Conservation (phyloP, 2,113 vertebrate species). For the Hypocryptadius cinnamomeus region DNA sequence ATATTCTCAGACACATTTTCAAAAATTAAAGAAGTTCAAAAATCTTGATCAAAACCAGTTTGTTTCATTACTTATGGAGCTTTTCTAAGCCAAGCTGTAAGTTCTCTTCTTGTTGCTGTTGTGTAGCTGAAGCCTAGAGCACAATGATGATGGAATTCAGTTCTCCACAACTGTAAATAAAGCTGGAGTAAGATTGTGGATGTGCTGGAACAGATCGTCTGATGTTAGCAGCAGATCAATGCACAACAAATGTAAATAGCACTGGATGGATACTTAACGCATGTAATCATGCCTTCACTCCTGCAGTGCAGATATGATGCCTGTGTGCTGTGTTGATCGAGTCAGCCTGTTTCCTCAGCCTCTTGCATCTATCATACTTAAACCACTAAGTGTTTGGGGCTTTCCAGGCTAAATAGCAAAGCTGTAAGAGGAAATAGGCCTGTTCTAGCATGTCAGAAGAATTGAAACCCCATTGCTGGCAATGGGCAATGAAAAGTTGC, state of each 20-base stretch:
- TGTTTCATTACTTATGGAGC: background rate
- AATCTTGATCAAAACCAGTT: background rate
- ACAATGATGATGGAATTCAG: background rate
- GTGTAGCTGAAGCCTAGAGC: background rate
- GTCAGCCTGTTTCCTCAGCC: background rate
- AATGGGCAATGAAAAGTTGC: background rate
- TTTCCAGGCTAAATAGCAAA: background rate
- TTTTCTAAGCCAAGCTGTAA: background rate
- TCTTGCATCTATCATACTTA: background rate
- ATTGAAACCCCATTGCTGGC: background rate
- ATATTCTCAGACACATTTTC: background rate
- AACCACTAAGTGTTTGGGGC: background rate
- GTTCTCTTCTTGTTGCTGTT: background rate
- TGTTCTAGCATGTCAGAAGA: background rate
- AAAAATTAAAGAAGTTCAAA: background rate
- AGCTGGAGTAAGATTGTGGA: background rate
- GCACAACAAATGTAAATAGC: background rate
- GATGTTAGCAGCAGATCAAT: background rate
- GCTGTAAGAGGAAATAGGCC: background rate
- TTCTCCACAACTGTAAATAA: background rate
- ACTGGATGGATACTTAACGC: background rate
- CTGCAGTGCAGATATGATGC: background rate
- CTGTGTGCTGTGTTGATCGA: background rate
- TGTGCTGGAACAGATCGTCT: background rate
- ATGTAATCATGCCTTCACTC: rapidly evolving